phyloP scores from a whole-genome alignment of 2,797 vertebrate genomes.

The Premnoplex brunnescens region DNA sequence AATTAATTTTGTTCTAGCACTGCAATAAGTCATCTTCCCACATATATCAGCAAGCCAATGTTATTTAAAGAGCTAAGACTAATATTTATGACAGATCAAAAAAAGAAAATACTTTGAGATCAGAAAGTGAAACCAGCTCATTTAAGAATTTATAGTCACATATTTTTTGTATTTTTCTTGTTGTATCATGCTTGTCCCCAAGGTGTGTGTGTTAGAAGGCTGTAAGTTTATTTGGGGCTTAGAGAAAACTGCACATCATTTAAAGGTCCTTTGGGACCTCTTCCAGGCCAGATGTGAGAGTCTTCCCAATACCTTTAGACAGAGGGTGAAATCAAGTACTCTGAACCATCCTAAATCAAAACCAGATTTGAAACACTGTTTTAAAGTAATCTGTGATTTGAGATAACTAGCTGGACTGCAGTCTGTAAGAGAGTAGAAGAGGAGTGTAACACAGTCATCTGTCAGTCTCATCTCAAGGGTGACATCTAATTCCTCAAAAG shows the following conservation, averaged over 20 bases:
- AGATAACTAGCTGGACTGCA: neutral
- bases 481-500: neutral
- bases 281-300: neutral
- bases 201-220: neutral
- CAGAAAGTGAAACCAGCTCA: neutral
- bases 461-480: neutral
- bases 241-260: neutral
- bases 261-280: neutral
- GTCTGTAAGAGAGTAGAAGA: neutral
- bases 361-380: neutral
- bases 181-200: neutral
- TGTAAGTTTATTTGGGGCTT: neutral
- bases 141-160: neutral
- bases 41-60: neutral
- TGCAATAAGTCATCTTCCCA: neutral
- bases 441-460: neutral
- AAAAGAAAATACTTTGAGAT: neutral
- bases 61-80: neutral
- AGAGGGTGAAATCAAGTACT: neutral
- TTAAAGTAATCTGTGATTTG: neutral
- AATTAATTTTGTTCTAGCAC: neutral
- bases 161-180: neutral
- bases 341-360: neutral
- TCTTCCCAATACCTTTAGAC: neutral
- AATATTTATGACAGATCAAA: conserved; percentile 10